phyloP scores from a whole-genome alignment of 2,113 vertebrate species.

The crab-eating macaque (Macaca fascicularis) region T2T-MFA8v1.1 NC_088375.1:165719001-165719500 shows the following conservation, averaged over 20 bases:
- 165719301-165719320: background rate
- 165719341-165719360: background rate
- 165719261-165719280: background rate
- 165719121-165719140: background rate
- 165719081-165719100: background rate
- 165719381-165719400: background rate
- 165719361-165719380: background rate
- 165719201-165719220: slow-evolving; percentile 19
- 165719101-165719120: slow-evolving; percentile 27
- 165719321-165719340: background rate
- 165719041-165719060: background rate
- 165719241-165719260: background rate
- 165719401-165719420: background rate
- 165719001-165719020: background rate
- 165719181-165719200: background rate
- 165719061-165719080: background rate
- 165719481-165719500: background rate
- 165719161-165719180: background rate
- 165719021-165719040: background rate
- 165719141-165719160: background rate
- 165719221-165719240: background rate
- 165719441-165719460: background rate
- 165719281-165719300: background rate
- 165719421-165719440: background rate
- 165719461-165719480: background rate